Base-by-base conservation (phyloP, 2,113 vertebrate species). In the Sinocyclocheilus grahami region DNA sequence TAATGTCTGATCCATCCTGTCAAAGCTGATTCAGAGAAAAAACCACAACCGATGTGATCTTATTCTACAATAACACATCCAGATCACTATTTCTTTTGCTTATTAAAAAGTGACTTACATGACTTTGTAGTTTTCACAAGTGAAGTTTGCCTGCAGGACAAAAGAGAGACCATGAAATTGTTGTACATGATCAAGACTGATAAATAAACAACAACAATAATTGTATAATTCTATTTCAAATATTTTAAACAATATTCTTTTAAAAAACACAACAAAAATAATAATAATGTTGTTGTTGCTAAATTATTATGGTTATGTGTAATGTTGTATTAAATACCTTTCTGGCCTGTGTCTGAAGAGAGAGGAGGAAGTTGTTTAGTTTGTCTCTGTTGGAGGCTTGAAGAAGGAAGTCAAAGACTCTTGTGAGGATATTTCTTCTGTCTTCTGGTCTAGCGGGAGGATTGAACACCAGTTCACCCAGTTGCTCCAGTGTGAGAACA, bases 341-440 rank as follows among this genome's bases (percentile, higher is more conserved):
- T 71, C 82, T 55, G 22, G 69, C 69, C 53, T 60, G 48, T 60
- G 69, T 12, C 69, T 60, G 51, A 9, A 82, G 81, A 71, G 1
- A 16, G 0, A 30, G 51, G 1, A 74, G 12, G 69, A 84, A 60
- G 69, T n/a, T 24, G 7, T 58, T 60, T 4, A 74, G 51, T 74
- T 42, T 72, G 48, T 83, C 53, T 39, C 33, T n/a, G 69, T 20
- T 75, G 39, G 69, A 0, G 8, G 7, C 0, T 75, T 60, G 13
- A 84, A 84, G 69, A 42, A 84, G 82, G 33, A 84, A 84, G 33
- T 55, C 5, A 75, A 60, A 84, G 67, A 84, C 82, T 75, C 0
- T 60, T 37, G 30, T 27, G 48, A 84, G 30, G 69, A 84, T 42
- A 30, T 75, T 55, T 1, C 11, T 9, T 74, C 82, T 74, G 1